These are phyloP conservation scores for Carcina quercana DNA, from an alignment of 2,888 invertebrate species.

Conservation along the genomic window DNA sequence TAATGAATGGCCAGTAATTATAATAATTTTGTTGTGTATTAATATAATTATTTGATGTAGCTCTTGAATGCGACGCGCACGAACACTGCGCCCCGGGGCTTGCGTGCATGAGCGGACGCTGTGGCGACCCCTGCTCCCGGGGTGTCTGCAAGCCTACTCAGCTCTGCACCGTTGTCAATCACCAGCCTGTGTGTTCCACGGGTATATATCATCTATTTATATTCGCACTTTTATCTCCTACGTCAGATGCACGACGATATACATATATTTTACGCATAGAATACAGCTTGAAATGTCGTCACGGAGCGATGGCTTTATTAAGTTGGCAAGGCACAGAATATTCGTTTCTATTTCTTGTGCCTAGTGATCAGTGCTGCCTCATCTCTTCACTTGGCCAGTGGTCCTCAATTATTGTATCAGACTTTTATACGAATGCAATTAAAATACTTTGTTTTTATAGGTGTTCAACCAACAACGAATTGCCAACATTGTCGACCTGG, in stretches of 20 bases:
- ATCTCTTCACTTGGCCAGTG: too few relatives aligned
- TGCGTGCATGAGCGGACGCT: conserved; percentile 86
- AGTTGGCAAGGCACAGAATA: too few relatives aligned
- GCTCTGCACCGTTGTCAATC: conserved; percentile 87
- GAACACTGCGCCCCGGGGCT: conserved; percentile 85
- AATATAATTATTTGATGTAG: conserved; percentile 48
- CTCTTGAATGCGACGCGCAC: conserved; percentile 86
- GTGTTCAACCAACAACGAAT: conserved; percentile 50
- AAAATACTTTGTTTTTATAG: conserved; percentile 15
- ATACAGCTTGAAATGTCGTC: too few relatives aligned
- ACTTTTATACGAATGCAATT: too few relatives aligned
- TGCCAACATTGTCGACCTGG: conserved; percentile 88
- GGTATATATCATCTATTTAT: too few relatives aligned
- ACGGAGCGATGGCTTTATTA: too few relatives aligned
- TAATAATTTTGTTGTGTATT: not conserved
- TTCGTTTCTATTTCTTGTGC: too few relatives aligned
- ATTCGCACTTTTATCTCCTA: too few relatives aligned
- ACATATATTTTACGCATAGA: too few relatives aligned
- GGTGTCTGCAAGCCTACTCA: conserved; percentile 84
- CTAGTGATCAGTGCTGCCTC: too few relatives aligned
- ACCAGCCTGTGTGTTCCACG: conserved; percentile 88
- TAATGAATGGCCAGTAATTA: not conserved
- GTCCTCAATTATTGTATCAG: too few relatives aligned
- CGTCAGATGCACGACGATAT: too few relatives aligned
- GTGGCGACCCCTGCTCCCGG: conserved; percentile 86